A percentile compares a stretch with the other conserved stretches of the same genome.
These are phyloP conservation scores for Alosa sapidissima DNA, from an alignment of 2,797 vertebrate genomes.

Conservation along the genomic window DNA sequence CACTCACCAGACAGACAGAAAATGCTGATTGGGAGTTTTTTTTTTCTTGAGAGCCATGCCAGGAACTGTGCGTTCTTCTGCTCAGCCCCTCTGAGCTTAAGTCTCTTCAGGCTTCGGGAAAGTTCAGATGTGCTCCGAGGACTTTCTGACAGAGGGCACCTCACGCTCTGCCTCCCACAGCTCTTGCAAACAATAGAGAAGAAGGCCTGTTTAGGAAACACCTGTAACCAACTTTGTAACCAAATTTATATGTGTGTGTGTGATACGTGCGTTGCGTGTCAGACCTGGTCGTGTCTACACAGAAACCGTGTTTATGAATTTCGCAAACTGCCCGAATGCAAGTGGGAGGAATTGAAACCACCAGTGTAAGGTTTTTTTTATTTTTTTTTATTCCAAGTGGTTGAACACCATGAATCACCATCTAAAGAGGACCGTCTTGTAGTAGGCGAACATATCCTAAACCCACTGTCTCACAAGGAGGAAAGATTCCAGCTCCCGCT, in stretches of 20 bases:
- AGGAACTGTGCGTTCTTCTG: background rate
- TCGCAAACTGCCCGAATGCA: background rate
- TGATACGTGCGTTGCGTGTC: background rate
- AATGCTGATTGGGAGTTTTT: background rate
- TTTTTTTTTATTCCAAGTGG: background rate
- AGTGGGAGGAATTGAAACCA: slow-evolving; percentile 12
- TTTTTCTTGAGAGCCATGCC: background rate
- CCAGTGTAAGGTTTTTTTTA: background rate
- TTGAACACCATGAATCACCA: background rate
- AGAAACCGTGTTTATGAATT: background rate
- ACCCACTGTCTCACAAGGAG: background rate
- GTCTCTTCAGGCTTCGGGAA: background rate
- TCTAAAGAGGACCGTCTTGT: background rate
- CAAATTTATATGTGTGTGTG: background rate
- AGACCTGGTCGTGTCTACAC: background rate
- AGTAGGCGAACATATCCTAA: background rate
- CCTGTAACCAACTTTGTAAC: background rate
- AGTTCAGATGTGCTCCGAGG: background rate
- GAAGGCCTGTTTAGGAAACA: background rate
- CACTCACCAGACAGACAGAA: background rate
- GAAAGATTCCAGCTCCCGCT: background rate
- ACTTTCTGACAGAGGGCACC: background rate
- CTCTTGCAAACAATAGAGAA: background rate
- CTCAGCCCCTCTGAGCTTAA: background rate
- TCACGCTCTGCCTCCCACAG: background rate